Percentiles rank a stretch among this genome's conserved stretches.
phyloP scores from a whole-genome alignment of 2,113 vertebrate species.

The Gulo gulo region DNA sequence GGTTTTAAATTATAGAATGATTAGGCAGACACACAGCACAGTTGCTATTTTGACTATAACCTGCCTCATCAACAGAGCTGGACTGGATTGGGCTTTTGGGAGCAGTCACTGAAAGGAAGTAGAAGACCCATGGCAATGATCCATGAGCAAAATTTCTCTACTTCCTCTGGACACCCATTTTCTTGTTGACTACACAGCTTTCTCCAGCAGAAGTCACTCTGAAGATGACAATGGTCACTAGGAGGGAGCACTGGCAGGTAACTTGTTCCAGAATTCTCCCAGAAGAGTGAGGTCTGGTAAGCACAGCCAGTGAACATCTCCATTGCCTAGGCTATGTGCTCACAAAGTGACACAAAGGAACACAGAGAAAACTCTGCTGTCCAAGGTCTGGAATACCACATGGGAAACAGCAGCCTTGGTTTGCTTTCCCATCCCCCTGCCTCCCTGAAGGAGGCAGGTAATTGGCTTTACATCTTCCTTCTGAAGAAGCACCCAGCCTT shows the following conservation, averaged over 20 bases:
- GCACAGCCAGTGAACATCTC: background rate
- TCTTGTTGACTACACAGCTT: constrained; percentile 92
- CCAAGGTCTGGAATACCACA: background rate
- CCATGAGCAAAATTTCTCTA: constrained; percentile 93
- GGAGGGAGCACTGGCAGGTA: background rate
- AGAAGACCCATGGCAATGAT: constrained; percentile 96
- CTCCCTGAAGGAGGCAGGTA: background rate
- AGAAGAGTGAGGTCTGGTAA: background rate
- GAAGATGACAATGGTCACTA: constrained; percentile 46
- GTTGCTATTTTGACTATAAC: background rate
- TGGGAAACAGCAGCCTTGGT: accelerated
- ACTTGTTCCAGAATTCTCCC: background rate
- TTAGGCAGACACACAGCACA: background rate
- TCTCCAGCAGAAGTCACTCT: constrained; percentile 95
- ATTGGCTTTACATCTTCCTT: background rate
- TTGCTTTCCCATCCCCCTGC: background rate
- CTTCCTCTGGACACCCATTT: constrained; percentile 80
- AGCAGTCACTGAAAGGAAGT: constrained; percentile 95
- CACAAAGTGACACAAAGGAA: background rate
- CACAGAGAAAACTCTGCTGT: background rate
- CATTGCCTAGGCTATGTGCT: background rate
- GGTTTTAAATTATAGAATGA: background rate
- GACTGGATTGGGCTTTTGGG: constrained; percentile 84
- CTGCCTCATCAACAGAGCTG: constrained; percentile 76
- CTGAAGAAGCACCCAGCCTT: background rate